Evolutionary conservation across 2,797 vertebrate genomes (phyloP).

Genomic region (Coendou prehensilis): DNA sequence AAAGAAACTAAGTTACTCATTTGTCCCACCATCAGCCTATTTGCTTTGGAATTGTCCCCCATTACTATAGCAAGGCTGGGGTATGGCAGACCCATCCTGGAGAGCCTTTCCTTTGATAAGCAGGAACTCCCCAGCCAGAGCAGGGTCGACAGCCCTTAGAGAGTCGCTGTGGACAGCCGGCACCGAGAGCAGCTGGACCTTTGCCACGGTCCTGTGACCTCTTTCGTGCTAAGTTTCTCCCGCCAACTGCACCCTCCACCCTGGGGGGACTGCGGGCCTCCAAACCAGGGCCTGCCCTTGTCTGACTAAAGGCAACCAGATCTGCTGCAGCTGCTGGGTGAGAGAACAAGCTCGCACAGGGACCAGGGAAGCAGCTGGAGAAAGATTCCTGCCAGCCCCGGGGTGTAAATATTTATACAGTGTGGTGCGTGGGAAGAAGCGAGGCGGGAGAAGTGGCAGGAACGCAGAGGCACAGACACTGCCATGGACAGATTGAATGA

Average conservation of each 20-base stretch:
- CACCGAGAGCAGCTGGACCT: not conserved
- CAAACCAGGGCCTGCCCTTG: constrained; percentile 71
- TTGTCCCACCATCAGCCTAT: not conserved
- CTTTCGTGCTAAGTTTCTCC: constrained; percentile 58
- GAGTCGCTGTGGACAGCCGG: not conserved
- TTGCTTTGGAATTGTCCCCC: not conserved
- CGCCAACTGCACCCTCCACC: constrained; percentile 61
- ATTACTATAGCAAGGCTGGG: not conserved
- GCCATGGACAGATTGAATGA: not conserved
- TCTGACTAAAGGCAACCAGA: constrained; percentile 84
- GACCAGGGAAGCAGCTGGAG: constrained; percentile 85
- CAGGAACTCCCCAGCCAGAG: not conserved
- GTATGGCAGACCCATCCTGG: not conserved
- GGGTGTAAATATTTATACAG: constrained; percentile 89
- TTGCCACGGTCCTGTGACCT: constrained; percentile 56
- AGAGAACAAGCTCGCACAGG: constrained; percentile 82
- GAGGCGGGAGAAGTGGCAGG: constrained; percentile 61
- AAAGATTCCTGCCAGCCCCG: constrained; percentile 88
- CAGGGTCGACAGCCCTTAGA: constrained; percentile 26
- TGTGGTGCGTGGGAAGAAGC: constrained; percentile 80
- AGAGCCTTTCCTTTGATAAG: constrained; percentile 23
- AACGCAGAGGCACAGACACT: not conserved
- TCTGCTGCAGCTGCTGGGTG: constrained; percentile 84
- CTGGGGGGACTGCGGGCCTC: constrained; percentile 39
- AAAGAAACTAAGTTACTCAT: not conserved